Conservation (phyloP, 2,797 vertebrate species). For the Mormyrops attenuatus region DNA sequence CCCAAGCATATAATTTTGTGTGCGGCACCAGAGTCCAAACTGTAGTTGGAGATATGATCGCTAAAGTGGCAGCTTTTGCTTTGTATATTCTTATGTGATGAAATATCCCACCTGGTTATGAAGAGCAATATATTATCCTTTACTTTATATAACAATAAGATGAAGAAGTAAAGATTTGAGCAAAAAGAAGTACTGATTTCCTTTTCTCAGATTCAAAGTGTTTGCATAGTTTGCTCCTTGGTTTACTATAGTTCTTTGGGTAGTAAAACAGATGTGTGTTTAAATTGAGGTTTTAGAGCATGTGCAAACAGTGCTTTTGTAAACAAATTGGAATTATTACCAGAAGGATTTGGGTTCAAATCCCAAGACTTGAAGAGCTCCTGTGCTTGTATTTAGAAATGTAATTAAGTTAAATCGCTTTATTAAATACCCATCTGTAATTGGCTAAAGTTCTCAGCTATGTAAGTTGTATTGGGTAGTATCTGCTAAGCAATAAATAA, state of each 20-base stretch:
- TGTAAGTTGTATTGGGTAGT: not conserved
- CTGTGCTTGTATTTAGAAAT: not conserved
- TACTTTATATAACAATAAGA: conserved; percentile 7
- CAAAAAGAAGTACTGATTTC: not conserved
- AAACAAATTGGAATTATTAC: not conserved
- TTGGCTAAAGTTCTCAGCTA: conserved; percentile 11
- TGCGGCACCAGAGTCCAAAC: not conserved
- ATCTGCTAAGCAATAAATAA: conserved; percentile 11
- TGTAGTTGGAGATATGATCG: not conserved
- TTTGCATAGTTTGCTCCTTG: not conserved
- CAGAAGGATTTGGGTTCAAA: not conserved
- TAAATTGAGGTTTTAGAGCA: not conserved
- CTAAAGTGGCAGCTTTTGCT: not conserved
- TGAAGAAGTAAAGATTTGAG: not conserved
- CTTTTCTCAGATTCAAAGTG: not conserved
- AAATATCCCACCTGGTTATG: not conserved
- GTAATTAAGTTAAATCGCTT: not conserved
- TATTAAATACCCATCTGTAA: conserved; percentile 7
- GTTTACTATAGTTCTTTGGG: conserved; percentile 6
- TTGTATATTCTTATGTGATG: not conserved
- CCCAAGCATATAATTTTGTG: not conserved
- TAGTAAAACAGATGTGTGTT: not conserved
- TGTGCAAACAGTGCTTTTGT: not conserved
- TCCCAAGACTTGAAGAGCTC: not conserved
- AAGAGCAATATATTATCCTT: conserved; percentile 4